Evolutionary conservation across 2,113 vertebrate genomes (phyloP).

Genomic region (Oxyura jamaicensis): DNA sequence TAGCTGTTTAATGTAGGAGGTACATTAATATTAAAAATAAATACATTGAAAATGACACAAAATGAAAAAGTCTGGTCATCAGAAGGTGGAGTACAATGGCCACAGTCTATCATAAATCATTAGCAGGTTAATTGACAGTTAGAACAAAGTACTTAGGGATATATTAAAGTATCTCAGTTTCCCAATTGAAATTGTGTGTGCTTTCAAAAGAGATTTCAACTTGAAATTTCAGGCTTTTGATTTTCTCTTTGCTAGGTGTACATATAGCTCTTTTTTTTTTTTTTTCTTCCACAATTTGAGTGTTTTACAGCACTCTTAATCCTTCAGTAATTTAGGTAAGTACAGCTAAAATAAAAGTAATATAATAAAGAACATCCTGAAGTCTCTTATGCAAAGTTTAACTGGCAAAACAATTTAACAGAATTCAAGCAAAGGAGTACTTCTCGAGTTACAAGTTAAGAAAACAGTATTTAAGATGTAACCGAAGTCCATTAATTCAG

Average conservation of each 20-base stretch:
- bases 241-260: background rate
- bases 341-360: background rate
- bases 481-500: background rate
- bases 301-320: background rate
- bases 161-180: background rate
- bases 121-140: background rate
- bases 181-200: background rate
- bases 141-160: background rate
- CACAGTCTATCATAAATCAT: background rate
- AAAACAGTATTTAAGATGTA: background rate
- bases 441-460: background rate
- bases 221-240: background rate
- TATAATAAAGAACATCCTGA: background rate
- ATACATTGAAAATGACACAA: background rate
- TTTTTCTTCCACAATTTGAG: background rate
- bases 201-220: background rate
- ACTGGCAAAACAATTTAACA: background rate
- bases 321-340: background rate
- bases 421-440: background rate
- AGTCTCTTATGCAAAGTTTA: background rate
- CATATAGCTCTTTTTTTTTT: background rate
- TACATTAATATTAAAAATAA: background rate
- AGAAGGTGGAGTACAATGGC: too few relatives aligned
- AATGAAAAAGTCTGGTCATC: background rate
- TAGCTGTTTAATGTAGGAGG: background rate